A percentile compares a stretch with the other conserved stretches of the same genome.
phyloP scores from a whole-genome alignment of 2,888 invertebrate species.

The Cactoblastis cactorum region DNA sequence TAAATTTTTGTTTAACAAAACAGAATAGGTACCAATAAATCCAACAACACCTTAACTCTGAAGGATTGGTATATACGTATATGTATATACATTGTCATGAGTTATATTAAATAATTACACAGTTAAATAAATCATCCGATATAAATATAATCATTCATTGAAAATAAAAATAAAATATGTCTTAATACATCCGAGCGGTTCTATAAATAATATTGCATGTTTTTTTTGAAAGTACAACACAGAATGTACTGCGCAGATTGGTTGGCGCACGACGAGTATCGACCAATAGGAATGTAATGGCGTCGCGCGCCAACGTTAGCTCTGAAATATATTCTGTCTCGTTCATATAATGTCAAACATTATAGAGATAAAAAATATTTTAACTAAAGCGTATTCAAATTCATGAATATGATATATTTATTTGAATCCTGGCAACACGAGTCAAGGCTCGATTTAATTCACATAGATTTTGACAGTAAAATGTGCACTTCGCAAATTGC shows the following conservation, averaged over 20 bases:
- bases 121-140: constrained; percentile 4
- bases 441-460: not conserved
- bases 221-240: constrained; percentile 3
- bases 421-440: not conserved
- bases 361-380: too few relatives aligned
- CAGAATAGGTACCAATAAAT: not conserved
- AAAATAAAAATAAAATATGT: constrained; percentile 7
- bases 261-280: not conserved
- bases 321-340: too few relatives aligned
- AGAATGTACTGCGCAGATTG: not conserved
- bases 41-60: not conserved
- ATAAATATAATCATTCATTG: constrained; percentile 1
- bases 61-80: not conserved
- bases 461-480: too few relatives aligned
- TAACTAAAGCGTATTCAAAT: too few relatives aligned
- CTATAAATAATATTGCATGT: constrained; percentile 13
- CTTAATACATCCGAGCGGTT: constrained; percentile 2
- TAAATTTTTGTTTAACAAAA: not conserved
- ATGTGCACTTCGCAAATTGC: too few relatives aligned
- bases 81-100: constrained; percentile 1
- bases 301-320: constrained; percentile 7
- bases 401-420: not conserved
- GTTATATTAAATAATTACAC: not conserved
- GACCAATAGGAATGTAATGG: constrained; percentile 15
- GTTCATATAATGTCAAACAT: too few relatives aligned